Evolutionary conservation across 2,113 vertebrate species (phyloP).

Genomic region (Suncus etruscus): DNA sequence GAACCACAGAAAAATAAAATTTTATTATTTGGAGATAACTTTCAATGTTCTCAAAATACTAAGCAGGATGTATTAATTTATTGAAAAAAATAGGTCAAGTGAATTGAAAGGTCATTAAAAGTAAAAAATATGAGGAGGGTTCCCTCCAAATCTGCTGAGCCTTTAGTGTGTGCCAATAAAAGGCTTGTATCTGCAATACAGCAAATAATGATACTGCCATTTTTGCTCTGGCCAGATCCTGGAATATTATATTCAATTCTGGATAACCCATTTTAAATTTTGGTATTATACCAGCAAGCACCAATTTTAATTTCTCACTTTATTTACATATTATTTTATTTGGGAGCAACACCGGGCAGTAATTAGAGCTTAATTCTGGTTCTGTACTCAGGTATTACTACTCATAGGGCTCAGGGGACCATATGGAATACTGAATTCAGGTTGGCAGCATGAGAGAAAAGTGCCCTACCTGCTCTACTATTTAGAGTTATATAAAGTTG

Average conservation of each 20-base stretch:
- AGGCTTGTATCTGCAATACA: not conserved
- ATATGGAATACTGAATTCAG: no score
- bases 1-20: not conserved
- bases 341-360: no score
- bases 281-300: not conserved
- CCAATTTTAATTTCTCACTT: not conserved
- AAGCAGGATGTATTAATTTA: not conserved
- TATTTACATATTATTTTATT: not conserved
- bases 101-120: not conserved
- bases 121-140: not conserved
- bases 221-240: slow-evolving; percentile 1
- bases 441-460: no score
- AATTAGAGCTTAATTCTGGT: no score
- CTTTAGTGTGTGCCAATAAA: not conserved
- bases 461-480: not conserved
- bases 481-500: not conserved
- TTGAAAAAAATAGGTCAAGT: slow-evolving; percentile 27
- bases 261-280: not conserved
- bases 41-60: slow-evolving; percentile 15
- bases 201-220: not conserved
- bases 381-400: no score
- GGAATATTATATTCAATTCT: slow-evolving; percentile 10
- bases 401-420: no score
- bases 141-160: not conserved
- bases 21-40: not conserved